Evolutionary conservation across 1,140 invertebrate species (phyloP), one percentile per base, ranked within the genome.

Genomic region (Zaprionus tsacasi): DNA sequence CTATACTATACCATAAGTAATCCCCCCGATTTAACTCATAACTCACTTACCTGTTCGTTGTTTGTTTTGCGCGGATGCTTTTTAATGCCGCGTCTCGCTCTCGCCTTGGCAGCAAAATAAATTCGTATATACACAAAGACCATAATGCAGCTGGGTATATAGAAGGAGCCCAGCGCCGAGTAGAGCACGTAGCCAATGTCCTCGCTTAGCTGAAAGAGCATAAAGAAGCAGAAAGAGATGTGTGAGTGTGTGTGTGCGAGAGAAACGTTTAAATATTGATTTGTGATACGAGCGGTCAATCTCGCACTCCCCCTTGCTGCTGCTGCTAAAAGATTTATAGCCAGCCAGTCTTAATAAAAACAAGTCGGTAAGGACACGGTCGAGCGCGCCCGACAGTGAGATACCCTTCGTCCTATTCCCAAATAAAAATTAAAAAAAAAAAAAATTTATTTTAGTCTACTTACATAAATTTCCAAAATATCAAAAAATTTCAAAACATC

Each of bases 91-190:
- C 97, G 93, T 69, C 97, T 94, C 60, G 98, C 98, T 52, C 98
- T 93, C 25, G 97, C 97, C 92, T 99, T 97, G 40, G 98, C 98
- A 15, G 98, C 99, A 93, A 96, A 98, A 93, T 99, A 99, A 94
- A 99, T 99, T 92, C 98, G 95, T 91, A 99, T 98, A 94, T 99
- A 99, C 52, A 99, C 98, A 94, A 99, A 99, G 72, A 99, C 97
- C 97, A 99, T 99, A 92, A 99, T 98, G 93, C 98, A 97, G 87
- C 98, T 98, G 48, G 99, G 99, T 86, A 99, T 98, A 94, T 99
- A 99, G 94, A 99, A 99, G 76, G 98, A 99, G 69, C 99, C 98
- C 66, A 99, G 95, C 11, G 99, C 98, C 35, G 98, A 99, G 93
- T 99, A 99, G 56, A 99, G 94, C 79, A 99, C 99, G 94, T 99